Evolutionary conservation across 2,888 invertebrate species (phyloP).

Genomic region (Camptogramma bilineatum): DNA sequence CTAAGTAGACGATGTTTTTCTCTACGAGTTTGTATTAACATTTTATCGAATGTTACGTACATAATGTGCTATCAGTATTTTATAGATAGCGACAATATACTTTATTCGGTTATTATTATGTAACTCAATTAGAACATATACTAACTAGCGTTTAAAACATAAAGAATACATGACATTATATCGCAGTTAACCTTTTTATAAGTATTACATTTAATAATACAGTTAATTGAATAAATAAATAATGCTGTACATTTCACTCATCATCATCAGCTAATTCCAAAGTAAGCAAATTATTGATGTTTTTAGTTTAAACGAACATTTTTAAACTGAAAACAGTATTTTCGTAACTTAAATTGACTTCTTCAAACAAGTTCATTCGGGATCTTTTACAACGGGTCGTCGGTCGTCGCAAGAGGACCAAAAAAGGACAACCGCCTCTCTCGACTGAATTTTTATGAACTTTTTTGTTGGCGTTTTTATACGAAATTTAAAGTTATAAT

Average conservation of each 20-base stretch:
- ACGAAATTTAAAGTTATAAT: conserved; percentile 66
- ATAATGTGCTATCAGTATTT: background rate
- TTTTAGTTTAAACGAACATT: conserved; percentile 17
- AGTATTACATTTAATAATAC: too few relatives aligned
- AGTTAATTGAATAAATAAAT: too few relatives aligned
- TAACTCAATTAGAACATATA: too few relatives aligned
- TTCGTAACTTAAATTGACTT: conserved; percentile 81
- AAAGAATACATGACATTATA: too few relatives aligned
- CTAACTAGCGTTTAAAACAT: too few relatives aligned
- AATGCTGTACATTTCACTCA: too few relatives aligned
- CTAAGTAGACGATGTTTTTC: background rate
- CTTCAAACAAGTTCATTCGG: conserved; percentile 68
- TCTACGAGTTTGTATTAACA: too few relatives aligned
- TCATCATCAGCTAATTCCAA: too few relatives aligned
- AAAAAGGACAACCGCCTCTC: conserved; percentile 70
- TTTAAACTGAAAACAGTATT: conserved; percentile 54
- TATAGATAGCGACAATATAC: background rate
- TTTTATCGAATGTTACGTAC: background rate
- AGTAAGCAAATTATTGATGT: background rate
- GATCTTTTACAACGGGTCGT: conserved; percentile 63
- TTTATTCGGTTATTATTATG: too few relatives aligned
- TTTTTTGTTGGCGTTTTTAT: conserved; percentile 72
- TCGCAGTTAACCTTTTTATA: too few relatives aligned
- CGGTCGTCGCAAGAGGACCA: conserved; percentile 57
- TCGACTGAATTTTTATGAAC: conserved; percentile 76